Base-by-base conservation (phyloP, 2,797 vertebrate species). In the Mus spretus region DNA sequence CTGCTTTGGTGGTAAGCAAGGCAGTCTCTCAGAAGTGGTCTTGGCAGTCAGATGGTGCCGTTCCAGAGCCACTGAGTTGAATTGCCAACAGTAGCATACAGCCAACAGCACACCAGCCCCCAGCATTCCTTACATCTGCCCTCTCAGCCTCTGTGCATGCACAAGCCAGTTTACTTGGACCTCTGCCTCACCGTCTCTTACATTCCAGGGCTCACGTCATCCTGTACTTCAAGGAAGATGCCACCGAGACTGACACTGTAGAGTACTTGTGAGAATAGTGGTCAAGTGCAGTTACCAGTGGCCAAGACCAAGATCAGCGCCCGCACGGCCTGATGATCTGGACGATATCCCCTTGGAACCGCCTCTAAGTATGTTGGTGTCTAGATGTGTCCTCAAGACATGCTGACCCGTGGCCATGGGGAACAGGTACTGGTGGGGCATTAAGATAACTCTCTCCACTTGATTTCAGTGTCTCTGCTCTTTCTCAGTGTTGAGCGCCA, bases 391-490 rank as follows among this genome's bases (percentile, higher is more conserved):
- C 12, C 1, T 37, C 6, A 17, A 59, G 50, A 89, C 53, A 26
- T 0, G 1, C 4, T 59, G 37, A 15, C 34, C 65, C 6, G 22
- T 15, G n/a, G 17, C 78, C 12, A 9, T 0, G 4, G 50, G 57
- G 61, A 47, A 77, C 20, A 40, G 13, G 7, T 22, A 31, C 44
- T 12, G 34, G 34, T 6, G 53, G 63, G 59, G 40, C 31, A 50
- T 15, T 40, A n/a, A 67, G 79, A 40, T 26, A 20, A 14, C n/a
- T 79, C 50, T 94, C 67, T 50, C 50, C 31, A 28, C 59, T 37
- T n/a, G 55, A 78, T 77, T 89, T 85, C 67, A 63, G 53, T 17
- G 22, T 92, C 12, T 22, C 67, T 17, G 28, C 53, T 79, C 61
- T 19, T 26, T 44, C 65, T 89, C 53, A 26, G n/a, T 28, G 24